Percentiles rank a stretch among this genome's conserved stretches.
These are phyloP conservation scores for Drosophila sulfurigaster DNA, from an alignment of 1,140 invertebrate species.

Conservation along the genomic window DNA sequence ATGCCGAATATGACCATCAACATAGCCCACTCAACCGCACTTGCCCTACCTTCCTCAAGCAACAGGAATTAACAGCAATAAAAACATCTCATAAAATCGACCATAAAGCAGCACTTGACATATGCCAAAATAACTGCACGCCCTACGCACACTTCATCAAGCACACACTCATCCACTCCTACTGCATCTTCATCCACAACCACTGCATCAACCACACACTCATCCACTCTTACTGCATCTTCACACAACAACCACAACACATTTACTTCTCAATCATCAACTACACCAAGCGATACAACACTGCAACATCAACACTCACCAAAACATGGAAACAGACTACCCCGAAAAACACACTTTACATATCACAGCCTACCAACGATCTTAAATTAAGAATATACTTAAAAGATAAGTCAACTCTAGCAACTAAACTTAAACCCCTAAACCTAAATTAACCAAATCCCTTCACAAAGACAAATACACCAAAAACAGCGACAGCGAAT, in stretches of 20 bases:
- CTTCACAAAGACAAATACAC: not conserved
- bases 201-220: not conserved
- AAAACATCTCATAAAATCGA: not conserved
- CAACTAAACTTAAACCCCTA: not conserved
- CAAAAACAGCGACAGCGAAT: conserved; percentile 5
- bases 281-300: not conserved
- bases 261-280: no score
- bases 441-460: not conserved
- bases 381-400: not conserved
- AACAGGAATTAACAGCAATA: conserved; percentile 14
- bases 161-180: no score
- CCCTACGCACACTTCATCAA: not conserved
- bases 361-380: not conserved
- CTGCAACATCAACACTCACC: no score
- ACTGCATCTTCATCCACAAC: no score
- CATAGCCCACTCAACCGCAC: no score
- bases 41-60: conserved; percentile 9
- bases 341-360: not conserved
- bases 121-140: not conserved
- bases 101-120: no score
- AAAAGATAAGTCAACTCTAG: not conserved
- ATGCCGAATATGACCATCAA: no score
- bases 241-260: not conserved
- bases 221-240: not conserved
- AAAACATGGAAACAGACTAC: conserved; percentile 1